phyloP scores from a whole-genome alignment of 2,888 invertebrate species.

The Limnephilus auricula region DNA sequence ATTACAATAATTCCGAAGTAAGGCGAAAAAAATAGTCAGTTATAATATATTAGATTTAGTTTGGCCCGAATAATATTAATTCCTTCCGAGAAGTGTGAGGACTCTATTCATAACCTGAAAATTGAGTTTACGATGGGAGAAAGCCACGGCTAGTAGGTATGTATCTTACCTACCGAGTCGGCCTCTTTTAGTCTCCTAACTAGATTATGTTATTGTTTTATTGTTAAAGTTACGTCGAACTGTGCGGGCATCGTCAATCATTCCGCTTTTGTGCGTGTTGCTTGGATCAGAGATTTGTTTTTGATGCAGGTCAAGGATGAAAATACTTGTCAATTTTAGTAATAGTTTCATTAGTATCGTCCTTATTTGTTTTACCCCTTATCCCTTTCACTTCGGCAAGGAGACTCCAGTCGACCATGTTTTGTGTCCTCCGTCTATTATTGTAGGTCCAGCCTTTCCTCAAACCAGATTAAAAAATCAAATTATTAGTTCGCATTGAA shows the following conservation, averaged over 20 bases:
- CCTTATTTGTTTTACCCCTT: no score
- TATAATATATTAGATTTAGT: neutral
- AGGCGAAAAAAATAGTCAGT: neutral
- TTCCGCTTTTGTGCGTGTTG: constrained; percentile 28
- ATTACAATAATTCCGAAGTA: neutral
- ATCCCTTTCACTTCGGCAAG: no score
- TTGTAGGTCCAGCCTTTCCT: no score
- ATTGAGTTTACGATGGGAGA: neutral
- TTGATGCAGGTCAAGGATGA: neutral
- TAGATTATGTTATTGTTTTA: constrained; percentile 60
- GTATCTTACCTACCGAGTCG: constrained; percentile 28
- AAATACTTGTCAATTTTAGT: neutral
- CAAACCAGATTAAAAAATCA: no score
- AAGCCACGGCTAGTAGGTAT: neutral
- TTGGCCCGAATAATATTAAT: neutral
- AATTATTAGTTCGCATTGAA: no score
- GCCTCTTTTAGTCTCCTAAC: constrained; percentile 28
- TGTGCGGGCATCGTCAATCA: constrained; percentile 58
- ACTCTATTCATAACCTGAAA: constrained; percentile 30
- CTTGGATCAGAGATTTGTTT: neutral
- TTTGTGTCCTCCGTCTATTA: no score
- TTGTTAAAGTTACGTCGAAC: constrained; percentile 57
- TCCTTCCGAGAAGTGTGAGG: neutral
- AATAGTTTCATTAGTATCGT: no score
- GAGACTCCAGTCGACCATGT: no score